Conservation (phyloP, 1,140 invertebrate genomes). For the Pissodes strobi region DNA sequence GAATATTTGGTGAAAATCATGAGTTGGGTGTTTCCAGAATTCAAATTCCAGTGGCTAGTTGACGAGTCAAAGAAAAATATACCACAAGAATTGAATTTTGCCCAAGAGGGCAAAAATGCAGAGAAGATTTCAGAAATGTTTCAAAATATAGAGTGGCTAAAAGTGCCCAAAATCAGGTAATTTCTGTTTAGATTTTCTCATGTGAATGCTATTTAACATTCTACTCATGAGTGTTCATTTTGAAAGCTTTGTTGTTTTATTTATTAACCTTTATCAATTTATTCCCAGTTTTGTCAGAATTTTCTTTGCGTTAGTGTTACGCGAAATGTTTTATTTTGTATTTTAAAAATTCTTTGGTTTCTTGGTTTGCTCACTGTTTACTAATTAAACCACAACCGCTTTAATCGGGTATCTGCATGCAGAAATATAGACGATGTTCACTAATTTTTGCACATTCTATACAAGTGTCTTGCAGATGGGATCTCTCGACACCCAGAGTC, state of each 20-base stretch:
- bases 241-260: no score
- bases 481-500: conserved; percentile 82
- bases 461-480: conserved; percentile 74
- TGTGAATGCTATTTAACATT: no score
- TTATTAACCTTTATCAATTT: no score
- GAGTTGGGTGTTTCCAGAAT: conserved; percentile 90
- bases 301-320: no score
- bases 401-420: no score
- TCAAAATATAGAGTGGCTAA: conserved; percentile 70
- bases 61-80: conserved; percentile 95
- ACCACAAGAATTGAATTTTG: conserved; percentile 90
- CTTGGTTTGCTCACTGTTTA: no score
- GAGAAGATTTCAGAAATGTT: conserved; percentile 76
- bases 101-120: conserved; percentile 89
- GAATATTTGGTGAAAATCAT: conserved; percentile 86
- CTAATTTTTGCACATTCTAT: conserved; percentile 47
- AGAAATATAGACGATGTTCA: no score
- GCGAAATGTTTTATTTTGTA: no score
- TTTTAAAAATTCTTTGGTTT: no score
- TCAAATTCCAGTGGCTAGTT: conserved; percentile 95
- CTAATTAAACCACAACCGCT: no score
- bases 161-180: conserved; percentile 67
- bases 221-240: no score
- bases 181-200: conserved; percentile 2
- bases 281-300: no score